These are phyloP conservation scores for Chaenogobius annularis DNA, from an alignment of 2,113 vertebrate genomes.

Conservation along the genomic window DNA sequence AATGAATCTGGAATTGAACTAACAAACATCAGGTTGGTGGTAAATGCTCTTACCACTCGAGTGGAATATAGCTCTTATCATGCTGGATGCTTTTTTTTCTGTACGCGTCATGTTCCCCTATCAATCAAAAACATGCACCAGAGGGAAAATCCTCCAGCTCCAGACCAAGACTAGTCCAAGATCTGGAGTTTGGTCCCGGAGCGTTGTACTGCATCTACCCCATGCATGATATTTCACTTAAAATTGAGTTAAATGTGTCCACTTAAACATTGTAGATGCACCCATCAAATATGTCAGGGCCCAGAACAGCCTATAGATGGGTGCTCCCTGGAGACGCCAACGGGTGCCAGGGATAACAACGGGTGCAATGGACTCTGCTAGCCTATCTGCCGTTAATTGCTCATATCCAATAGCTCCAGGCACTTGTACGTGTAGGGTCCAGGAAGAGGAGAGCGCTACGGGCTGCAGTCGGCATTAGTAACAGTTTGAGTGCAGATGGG, in stretches of 20 bases:
- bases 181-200: no score
- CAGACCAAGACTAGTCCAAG: no score
- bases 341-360: slow-evolving; percentile 25
- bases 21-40: no score
- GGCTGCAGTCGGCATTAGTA: slow-evolving; percentile 49
- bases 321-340: slow-evolving; percentile 11
- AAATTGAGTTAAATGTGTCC: neutral
- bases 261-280: neutral
- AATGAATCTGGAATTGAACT: no score
- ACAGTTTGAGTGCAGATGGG: slow-evolving; percentile 60
- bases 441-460: slow-evolving; percentile 10
- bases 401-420: slow-evolving; percentile 47
- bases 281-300: neutral
- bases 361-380: slow-evolving; percentile 22
- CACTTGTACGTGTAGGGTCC: slow-evolving; percentile 35
- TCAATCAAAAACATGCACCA: no score
- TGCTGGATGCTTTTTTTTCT: no score
- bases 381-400: slow-evolving; percentile 51
- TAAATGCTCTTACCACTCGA: no score
- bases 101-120: no score
- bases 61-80: no score
- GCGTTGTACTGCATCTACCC: no score
- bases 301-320: slow-evolving; percentile 6
- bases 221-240: no score
- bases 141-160: no score